phyloP scores from a whole-genome alignment of 2,113 vertebrate genomes.

The Gadus macrocephalus region DNA sequence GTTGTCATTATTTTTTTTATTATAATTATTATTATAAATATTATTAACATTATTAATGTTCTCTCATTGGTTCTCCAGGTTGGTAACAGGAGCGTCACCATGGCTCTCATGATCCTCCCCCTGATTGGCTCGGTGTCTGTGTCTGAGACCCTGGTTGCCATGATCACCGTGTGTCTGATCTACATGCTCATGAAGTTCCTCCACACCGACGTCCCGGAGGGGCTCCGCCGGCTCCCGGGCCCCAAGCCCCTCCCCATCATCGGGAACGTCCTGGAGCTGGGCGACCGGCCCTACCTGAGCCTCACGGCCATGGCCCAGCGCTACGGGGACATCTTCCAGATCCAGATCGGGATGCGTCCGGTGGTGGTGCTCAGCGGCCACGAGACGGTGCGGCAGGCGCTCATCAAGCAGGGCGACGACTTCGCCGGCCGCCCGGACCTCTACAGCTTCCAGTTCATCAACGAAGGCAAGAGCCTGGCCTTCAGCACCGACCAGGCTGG shows the following conservation, averaged over 20 bases:
- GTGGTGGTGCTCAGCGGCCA: slow-evolving; percentile 84
- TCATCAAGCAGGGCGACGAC: slow-evolving; percentile 82
- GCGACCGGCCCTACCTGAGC: slow-evolving; percentile 74
- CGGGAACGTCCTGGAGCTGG: slow-evolving; percentile 76
- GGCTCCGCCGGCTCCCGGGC: slow-evolving; percentile 77
- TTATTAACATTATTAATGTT: slow-evolving; percentile 18
- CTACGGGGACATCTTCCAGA: slow-evolving; percentile 80
- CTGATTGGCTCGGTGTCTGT: slow-evolving; percentile 60
- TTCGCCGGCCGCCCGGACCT: slow-evolving; percentile 85
- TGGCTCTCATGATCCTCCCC: slow-evolving; percentile 67
- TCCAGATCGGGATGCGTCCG: slow-evolving; percentile 80
- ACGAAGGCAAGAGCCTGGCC: slow-evolving; percentile 71
- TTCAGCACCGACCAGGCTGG: slow-evolving; percentile 71
- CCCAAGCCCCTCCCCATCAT: slow-evolving; percentile 80
- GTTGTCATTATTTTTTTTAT: too few relatives aligned
- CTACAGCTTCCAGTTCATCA: slow-evolving; percentile 67
- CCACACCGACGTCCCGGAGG: slow-evolving; percentile 65
- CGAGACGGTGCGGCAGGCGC: slow-evolving; percentile 79
- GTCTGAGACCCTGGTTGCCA: slow-evolving; percentile 72
- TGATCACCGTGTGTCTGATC: slow-evolving; percentile 65
- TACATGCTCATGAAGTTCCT: slow-evolving; percentile 66
- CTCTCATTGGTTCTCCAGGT: slow-evolving; percentile 51
- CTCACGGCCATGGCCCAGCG: slow-evolving; percentile 76
- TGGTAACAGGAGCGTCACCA: slow-evolving; percentile 41
- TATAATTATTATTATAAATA: too few relatives aligned